Base-by-base conservation (phyloP, 1,140 invertebrate species). In the Penaeus japonicus region DNA sequence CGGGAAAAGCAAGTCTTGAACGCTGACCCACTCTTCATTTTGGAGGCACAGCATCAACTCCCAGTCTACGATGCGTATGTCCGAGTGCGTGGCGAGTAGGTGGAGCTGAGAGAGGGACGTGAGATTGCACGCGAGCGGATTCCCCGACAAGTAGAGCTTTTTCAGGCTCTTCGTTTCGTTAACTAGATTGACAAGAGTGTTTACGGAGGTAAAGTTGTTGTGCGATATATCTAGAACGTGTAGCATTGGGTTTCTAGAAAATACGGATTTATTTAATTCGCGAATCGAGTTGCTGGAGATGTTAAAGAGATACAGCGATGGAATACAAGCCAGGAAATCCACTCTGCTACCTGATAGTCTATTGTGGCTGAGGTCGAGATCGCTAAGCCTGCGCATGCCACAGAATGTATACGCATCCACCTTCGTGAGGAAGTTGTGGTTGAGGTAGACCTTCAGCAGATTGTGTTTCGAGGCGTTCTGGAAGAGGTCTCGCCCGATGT, bases 341-440 rank as follows among this genome's bases (percentile, higher is more conserved):
- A 97, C 92, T 89, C 96, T 95, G 90, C 95, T 95, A n/a, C 97
- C 92, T 24, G 95, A 95, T 91, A 98, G 92, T 84, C 94, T 94
- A 92, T 98, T 98, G 91, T 96, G 95, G 80, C 96, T 97, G 92
- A 97, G 94, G 93, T 98, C 97, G 32, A 98, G 94, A 32, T 96
- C 94, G 90, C 95, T 94, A 89, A 98, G 92, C 47, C 95, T 95
- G 5, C 94, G 94, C 53, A 98, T 93, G 12, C 96, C 96, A 54
- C 95, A 94, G 82, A 98, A 93, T 5, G 97, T 97, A 88, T 96
- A 95, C 32, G 94, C 93, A 91, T 96, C 78, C 20, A 87, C 35
- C 30, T 39, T 35, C 35, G 32, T 35, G 55, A 87, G 47, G 57
- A 39, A 77, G 57, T 87, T 87, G 85, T 87, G 85, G 78, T 47